Evolutionary conservation across 2,113 vertebrate genomes (phyloP).

Genomic region (Rhinolophus sinicus): DNA sequence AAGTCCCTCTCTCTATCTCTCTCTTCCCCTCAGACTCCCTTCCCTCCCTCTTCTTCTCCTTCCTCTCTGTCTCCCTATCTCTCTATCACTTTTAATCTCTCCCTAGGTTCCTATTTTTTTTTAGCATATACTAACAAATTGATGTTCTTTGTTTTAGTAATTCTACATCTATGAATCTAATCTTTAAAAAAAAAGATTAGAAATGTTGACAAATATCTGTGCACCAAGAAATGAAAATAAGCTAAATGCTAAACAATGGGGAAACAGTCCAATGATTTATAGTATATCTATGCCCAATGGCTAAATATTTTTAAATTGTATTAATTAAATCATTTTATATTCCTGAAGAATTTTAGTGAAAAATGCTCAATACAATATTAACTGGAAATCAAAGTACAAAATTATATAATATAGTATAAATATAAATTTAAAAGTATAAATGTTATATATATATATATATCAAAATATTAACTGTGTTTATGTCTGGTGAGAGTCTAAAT

Average conservation of each 20-base stretch:
- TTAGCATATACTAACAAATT: neutral
- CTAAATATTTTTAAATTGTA: neutral
- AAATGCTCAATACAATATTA: neutral
- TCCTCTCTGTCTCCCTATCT: neutral
- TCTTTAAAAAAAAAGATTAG: neutral
- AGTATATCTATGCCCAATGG: neutral
- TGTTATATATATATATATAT: neutral
- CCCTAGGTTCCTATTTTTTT: neutral
- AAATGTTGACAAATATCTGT: neutral
- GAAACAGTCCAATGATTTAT: neutral
- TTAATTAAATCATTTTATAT: neutral
- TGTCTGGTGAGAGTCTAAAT: neutral
- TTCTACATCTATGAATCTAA: neutral
- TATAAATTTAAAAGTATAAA: neutral
- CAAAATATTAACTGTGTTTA: neutral
- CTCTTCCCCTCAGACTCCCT: neutral
- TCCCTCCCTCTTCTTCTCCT: neutral
- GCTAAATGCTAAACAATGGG: neutral
- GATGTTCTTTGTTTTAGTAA: neutral
- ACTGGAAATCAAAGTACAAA: neutral
- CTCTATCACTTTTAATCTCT: neutral
- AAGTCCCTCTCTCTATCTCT: neutral
- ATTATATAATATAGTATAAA: neutral
- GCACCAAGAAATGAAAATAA: conserved; percentile 18
- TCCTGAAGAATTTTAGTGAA: neutral